phyloP scores from a whole-genome alignment of 2,888 invertebrate species.

The Macrosoma leucophasiata region DNA sequence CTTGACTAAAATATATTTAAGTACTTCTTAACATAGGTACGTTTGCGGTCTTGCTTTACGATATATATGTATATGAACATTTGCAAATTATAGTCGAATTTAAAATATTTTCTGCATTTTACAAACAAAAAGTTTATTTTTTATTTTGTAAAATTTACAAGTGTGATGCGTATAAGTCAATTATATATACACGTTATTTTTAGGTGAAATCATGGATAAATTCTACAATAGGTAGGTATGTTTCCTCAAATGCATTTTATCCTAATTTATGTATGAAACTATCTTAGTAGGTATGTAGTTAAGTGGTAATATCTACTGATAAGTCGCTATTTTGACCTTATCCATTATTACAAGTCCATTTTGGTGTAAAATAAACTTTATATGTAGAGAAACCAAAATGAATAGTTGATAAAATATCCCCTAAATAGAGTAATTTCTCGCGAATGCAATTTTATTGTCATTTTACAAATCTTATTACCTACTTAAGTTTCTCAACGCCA shows the following conservation, averaged over 20 bases:
- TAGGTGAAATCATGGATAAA: slow-evolving; percentile 13
- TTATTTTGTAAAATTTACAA: slow-evolving; percentile 21
- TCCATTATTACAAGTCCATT: no score
- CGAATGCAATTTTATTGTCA: no score
- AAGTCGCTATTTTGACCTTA: no score
- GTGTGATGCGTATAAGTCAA: slow-evolving; percentile 18
- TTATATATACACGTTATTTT: slow-evolving; percentile 15
- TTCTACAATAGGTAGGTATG: slow-evolving; percentile 15
- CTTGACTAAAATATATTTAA: slow-evolving; percentile 49
- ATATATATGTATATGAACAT: slow-evolving; percentile 16
- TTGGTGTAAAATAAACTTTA: no score
- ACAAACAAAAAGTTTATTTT: slow-evolving; percentile 10
- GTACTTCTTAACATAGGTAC: slow-evolving; percentile 48
- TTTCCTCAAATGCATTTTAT: slow-evolving; percentile 32
- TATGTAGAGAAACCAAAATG: no score
- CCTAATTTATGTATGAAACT: slow-evolving; percentile 9
- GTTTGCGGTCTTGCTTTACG: slow-evolving; percentile 11
- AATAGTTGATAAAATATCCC: no score
- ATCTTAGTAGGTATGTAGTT: slow-evolving; percentile 6
- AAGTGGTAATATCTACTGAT: no score
- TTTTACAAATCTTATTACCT: no score
- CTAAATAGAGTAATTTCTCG: no score
- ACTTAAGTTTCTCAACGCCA: no score
- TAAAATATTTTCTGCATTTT: slow-evolving; percentile 15
- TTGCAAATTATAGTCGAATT: slow-evolving; percentile 9